These are phyloP conservation scores for Odontamblyopus lacepedii DNA, from an alignment of 2,797 vertebrate species.

Conservation along the genomic window DNA sequence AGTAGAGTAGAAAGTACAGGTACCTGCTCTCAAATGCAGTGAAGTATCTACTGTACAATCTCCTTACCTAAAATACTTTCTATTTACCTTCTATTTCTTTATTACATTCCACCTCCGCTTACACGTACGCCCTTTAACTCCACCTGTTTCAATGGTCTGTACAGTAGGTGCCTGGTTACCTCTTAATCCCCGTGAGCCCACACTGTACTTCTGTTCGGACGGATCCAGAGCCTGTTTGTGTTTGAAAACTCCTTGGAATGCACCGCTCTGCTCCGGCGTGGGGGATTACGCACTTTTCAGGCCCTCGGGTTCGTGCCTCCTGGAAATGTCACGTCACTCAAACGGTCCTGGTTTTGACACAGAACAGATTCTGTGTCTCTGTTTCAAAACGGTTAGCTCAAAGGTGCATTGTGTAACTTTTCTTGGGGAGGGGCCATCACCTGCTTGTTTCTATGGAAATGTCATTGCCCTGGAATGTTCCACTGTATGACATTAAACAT, in stretches of 20 bases:
- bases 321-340: background rate
- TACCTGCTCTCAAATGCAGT: too few species aligned
- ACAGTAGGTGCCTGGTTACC: conserved; percentile 3
- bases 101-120: too few species aligned
- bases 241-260: conserved; percentile 28
- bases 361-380: background rate
- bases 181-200: conserved; percentile 42
- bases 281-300: background rate
- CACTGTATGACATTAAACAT: too few species aligned
- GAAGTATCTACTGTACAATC: too few species aligned
- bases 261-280: background rate
- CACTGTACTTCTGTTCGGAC: conserved; percentile 32
- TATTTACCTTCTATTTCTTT: too few species aligned
- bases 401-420: too few species aligned
- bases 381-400: background rate
- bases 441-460: too few species aligned
- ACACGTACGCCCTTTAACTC: background rate
- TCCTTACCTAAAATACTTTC: too few species aligned
- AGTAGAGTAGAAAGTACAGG: too few species aligned
- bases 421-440: too few species aligned
- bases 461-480: too few species aligned
- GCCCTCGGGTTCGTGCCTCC: background rate
- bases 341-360: background rate
- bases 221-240: conserved; percentile 44
- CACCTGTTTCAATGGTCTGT: background rate